A percentile compares a stretch with the other conserved stretches of the same genome.
These are phyloP conservation scores for Glossosoma conforme DNA, from an alignment of 1,140 invertebrate species.

Conservation along the genomic window DNA sequence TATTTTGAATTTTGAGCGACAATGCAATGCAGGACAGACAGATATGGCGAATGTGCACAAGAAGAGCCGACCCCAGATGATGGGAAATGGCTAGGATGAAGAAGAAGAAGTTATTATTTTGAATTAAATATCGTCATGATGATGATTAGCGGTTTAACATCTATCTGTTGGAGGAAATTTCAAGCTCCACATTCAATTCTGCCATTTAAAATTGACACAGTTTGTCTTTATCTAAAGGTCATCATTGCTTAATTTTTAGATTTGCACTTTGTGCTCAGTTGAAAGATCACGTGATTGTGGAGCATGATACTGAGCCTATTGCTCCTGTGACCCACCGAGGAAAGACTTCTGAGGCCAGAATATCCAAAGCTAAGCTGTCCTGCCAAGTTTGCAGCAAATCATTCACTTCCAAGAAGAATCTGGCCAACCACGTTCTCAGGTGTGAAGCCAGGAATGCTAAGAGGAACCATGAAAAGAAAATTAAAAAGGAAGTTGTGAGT, in stretches of 20 bases:
- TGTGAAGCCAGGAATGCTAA: constrained; percentile 20
- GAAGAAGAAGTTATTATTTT: no score
- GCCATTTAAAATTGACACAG: no score
- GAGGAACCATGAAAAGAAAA: constrained; percentile 8
- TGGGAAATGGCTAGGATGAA: no score
- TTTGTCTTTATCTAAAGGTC: no score
- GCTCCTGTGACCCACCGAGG: no score
- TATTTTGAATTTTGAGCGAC: constrained; percentile 7
- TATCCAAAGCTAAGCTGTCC: constrained; percentile 5
- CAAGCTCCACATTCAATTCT: no score
- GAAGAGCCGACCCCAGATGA: no score
- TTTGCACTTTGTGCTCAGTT: constrained; percentile 8
- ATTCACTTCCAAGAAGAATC: constrained; percentile 16
- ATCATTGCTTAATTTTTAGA: constrained; percentile 5
- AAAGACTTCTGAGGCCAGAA: constrained; percentile 1
- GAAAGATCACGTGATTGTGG: constrained; percentile 18
- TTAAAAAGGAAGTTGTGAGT: constrained; percentile 18
- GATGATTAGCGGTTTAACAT: no score
- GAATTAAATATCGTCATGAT: no score
- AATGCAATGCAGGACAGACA: constrained; percentile 7
- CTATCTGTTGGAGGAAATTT: no score
- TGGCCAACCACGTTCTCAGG: constrained; percentile 10
- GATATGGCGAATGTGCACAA: no score
- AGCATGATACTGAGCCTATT: constrained; percentile 3
- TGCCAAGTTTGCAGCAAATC: constrained; percentile 21